Conservation (phyloP, 2,797 vertebrate species). For the Chaenodraco wilsoni region DNA sequence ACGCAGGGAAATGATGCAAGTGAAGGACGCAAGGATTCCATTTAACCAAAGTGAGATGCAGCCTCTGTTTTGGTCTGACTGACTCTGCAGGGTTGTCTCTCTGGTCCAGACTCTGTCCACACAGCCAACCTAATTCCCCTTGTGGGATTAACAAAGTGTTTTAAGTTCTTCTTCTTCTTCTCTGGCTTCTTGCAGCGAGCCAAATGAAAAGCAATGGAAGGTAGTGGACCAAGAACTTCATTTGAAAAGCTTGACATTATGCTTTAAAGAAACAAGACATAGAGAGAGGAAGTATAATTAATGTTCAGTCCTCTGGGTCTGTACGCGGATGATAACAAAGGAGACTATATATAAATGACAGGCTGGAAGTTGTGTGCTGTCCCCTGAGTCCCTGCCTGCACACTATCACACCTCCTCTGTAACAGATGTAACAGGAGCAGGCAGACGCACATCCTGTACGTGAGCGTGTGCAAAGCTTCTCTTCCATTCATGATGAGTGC, state of each 20-base stretch:
- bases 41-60: too few species aligned
- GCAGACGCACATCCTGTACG: constrained; percentile 21
- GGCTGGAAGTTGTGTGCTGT: constrained; percentile 36
- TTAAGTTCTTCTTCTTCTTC: too few species aligned
- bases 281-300: constrained; percentile 51
- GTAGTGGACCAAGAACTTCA: constrained; percentile 67
- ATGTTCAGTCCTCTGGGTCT: constrained; percentile 57
- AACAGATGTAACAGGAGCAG: constrained; percentile 20
- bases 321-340: constrained; percentile 60
- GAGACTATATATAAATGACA: constrained; percentile 60
- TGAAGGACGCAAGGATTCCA: too few species aligned
- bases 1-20: too few species aligned
- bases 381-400: constrained; percentile 23
- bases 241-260: constrained; percentile 58
- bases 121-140: constrained; percentile 14
- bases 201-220: constrained; percentile 79
- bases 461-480: constrained; percentile 10
- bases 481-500: constrained; percentile 32
- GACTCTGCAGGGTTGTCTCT: constrained; percentile 51
- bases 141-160: too few species aligned
- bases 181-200: constrained; percentile 18
- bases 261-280: constrained; percentile 51
- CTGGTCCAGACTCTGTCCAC: constrained; percentile 49
- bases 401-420: constrained; percentile 37
- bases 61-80: constrained; percentile 21